phyloP scores from a whole-genome alignment of 37 sponge, comb jelly and placozoan species.

The Axinella damicornis region DNA sequence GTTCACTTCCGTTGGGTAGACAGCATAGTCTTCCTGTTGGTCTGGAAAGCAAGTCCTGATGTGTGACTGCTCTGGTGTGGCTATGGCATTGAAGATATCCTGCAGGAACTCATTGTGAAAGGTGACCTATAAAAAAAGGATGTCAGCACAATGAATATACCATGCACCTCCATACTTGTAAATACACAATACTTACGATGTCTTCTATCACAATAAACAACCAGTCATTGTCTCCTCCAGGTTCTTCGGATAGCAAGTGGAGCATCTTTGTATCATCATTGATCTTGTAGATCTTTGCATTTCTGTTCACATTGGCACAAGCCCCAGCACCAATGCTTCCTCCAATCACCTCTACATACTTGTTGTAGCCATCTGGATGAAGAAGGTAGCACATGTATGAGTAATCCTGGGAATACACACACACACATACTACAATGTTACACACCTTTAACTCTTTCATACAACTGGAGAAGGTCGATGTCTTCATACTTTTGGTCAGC shows the following conservation, averaged over 20 bases:
- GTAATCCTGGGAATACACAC: not conserved
- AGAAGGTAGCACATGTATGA: not conserved
- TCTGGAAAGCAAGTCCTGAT: conserved; percentile 8
- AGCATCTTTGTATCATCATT: conserved; percentile 50
- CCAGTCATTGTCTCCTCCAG: conserved; percentile 63
- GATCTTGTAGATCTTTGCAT: conserved; percentile 49
- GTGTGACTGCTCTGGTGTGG: not conserved
- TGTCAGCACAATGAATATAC: too few relatives aligned
- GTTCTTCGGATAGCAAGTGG: conserved; percentile 36
- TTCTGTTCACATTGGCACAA: conserved; percentile 52
- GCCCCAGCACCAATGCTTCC: conserved; percentile 70
- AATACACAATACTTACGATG: conserved; percentile 33
- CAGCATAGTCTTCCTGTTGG: not conserved
- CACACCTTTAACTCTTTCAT: conserved; percentile 61
- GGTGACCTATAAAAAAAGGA: conserved; percentile 8
- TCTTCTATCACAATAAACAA: conserved; percentile 57
- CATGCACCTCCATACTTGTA: too few relatives aligned
- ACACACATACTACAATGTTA: not conserved
- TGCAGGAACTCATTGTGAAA: conserved; percentile 5
- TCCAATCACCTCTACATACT: conserved; percentile 73
- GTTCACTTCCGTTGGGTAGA: conserved; percentile 20
- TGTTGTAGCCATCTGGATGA: conserved; percentile 52
- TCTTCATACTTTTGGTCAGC: not conserved
- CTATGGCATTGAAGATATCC: not conserved
- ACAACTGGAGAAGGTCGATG: conserved; percentile 26